These are phyloP conservation scores for Caenorhabditis inopinata DNA, from an alignment of 1,140 invertebrate genomes.

Conservation along the genomic window DNA sequence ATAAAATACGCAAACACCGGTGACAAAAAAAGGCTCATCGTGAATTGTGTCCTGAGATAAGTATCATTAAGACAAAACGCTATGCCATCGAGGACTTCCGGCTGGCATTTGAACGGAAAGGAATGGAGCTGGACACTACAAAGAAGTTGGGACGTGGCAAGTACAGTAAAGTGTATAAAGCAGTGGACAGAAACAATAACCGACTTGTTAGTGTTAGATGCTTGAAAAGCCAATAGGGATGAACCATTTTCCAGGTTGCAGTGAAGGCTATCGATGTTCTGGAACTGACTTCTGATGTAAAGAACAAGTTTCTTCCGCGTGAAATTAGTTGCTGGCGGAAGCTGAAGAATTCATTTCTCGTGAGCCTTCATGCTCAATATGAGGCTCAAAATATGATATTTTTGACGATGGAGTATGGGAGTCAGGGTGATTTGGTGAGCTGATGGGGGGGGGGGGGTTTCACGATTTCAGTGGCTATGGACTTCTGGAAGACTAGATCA, in stretches of 20 bases:
- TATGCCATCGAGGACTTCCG: constrained; percentile 16
- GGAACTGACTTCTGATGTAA: constrained; percentile 8
- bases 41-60: no score
- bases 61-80: no score
- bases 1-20: no score
- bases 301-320: constrained; percentile 14
- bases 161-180: constrained; percentile 21
- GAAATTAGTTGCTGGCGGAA: constrained; percentile 25
- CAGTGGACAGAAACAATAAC: not conserved
- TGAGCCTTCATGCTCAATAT: constrained; percentile 1
- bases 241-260: not conserved
- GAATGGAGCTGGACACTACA: not conserved
- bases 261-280: not conserved
- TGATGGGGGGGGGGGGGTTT: no score
- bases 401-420: constrained; percentile 12
- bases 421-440: constrained; percentile 17
- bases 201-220: not conserved
- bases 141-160: not conserved
- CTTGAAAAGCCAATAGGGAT: not conserved
- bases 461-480: no score
- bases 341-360: constrained; percentile 6
- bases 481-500: no score
- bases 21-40: no score
- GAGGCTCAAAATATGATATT: constrained; percentile 21
- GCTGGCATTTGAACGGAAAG: not conserved